These are phyloP conservation scores for Silvanus unidentatus DNA, from an alignment of 2,888 invertebrate genomes.

Conservation along the genomic window DNA sequence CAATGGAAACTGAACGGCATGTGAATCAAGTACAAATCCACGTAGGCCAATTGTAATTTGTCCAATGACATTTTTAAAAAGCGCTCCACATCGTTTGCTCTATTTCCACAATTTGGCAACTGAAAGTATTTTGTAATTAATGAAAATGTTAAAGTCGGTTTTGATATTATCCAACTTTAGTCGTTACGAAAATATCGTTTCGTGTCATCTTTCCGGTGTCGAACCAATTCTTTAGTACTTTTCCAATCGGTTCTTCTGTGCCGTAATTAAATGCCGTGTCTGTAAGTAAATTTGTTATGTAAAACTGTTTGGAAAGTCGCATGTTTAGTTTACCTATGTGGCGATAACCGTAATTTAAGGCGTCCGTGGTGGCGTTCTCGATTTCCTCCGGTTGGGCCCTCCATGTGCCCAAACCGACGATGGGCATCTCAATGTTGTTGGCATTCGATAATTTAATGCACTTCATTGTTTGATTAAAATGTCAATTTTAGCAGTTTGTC, in stretches of 20 bases:
- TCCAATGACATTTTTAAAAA: constrained; percentile 60
- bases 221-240: constrained; percentile 61
- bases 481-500: not conserved
- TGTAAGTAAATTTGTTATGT: no score
- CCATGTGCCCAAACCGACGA: constrained; percentile 68
- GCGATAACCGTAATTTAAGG: constrained; percentile 65
- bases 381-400: constrained; percentile 62
- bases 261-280: constrained; percentile 77
- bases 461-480: constrained; percentile 43
- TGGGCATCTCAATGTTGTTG: constrained; percentile 54
- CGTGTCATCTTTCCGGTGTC: constrained; percentile 57
- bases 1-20: constrained; percentile 64
- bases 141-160: not conserved
- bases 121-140: constrained; percentile 34
- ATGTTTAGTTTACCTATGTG: constrained; percentile 49
- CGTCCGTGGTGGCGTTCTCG: constrained; percentile 56
- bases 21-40: constrained; percentile 75
- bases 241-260: constrained; percentile 71
- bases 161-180: constrained; percentile 56
- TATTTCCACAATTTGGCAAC: constrained; percentile 66
- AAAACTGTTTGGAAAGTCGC: not conserved
- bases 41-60: constrained; percentile 60
- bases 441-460: constrained; percentile 47
- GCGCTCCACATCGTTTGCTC: constrained; percentile 59
- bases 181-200: constrained; percentile 70